These are phyloP conservation scores for Apotomis betuletana DNA, from an alignment of 2,888 invertebrate species.

Conservation along the genomic window DNA sequence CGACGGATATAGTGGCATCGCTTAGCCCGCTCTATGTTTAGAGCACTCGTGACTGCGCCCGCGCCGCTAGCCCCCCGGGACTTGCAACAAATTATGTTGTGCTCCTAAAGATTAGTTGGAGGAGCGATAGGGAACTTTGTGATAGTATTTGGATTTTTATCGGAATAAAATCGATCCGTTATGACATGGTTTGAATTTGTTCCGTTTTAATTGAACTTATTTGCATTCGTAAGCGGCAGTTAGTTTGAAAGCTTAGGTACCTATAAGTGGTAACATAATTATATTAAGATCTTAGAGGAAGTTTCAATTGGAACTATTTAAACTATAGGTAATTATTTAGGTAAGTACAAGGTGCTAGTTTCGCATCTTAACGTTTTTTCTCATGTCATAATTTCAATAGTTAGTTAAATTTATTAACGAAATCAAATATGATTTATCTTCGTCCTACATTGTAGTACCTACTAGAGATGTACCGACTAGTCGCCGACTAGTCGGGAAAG, in stretches of 20 bases:
- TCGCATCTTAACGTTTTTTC: too few species aligned
- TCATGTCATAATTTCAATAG: too few species aligned
- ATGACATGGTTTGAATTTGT: not conserved
- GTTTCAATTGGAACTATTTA: too few species aligned
- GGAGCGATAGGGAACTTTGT: constrained; percentile 37
- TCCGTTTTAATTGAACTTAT: not conserved
- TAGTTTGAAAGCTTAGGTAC: too few species aligned
- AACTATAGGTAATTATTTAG: too few species aligned
- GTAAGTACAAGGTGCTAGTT: too few species aligned
- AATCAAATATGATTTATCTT: not conserved
- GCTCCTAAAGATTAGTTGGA: constrained; percentile 70
- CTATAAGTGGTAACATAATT: too few species aligned
- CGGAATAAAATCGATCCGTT: not conserved
- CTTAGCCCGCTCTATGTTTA: constrained; percentile 78
- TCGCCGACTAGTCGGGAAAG: too few species aligned
- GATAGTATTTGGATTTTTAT: constrained; percentile 24
- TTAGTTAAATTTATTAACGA: too few species aligned
- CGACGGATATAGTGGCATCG: constrained; percentile 79
- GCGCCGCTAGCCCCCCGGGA: constrained; percentile 69
- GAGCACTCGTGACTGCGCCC: constrained; percentile 73
- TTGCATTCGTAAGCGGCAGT: not conserved
- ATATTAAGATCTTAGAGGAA: too few species aligned
- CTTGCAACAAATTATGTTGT: constrained; percentile 73
- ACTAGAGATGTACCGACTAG: too few species aligned
- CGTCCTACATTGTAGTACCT: not conserved